Evolutionary conservation across 2,888 invertebrate species (phyloP).

Genomic region (Drosophila yooni): DNA sequence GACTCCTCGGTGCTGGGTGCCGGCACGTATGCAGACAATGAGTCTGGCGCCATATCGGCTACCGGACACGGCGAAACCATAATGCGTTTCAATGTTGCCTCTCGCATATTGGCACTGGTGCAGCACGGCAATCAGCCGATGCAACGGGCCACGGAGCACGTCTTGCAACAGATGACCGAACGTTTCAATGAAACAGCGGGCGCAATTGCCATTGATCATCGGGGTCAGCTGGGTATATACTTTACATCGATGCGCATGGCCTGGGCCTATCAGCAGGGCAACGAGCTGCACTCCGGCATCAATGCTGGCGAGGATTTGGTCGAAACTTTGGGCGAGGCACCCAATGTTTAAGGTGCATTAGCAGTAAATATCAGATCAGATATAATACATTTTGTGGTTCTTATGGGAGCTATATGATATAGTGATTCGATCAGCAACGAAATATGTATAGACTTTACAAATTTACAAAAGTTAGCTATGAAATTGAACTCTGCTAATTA

Average conservation of each 20-base stretch:
- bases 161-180: constrained; percentile 89
- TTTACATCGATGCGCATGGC: constrained; percentile 90
- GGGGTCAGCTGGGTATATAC: constrained; percentile 88
- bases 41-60: constrained; percentile 90
- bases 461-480: too few relatives aligned
- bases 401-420: neutral
- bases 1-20: constrained; percentile 90
- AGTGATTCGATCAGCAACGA: too few relatives aligned
- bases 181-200: constrained; percentile 90
- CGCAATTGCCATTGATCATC: constrained; percentile 89
- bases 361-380: neutral
- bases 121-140: constrained; percentile 86
- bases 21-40: constrained; percentile 91
- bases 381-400: neutral
- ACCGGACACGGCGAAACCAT: constrained; percentile 94
- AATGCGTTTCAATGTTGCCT: constrained; percentile 90
- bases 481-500: neutral
- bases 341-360: neutral
- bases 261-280: constrained; percentile 88
- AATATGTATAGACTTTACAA: too few relatives aligned
- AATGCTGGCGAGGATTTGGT: constrained; percentile 85
- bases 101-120: constrained; percentile 89
- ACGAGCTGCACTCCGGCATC: constrained; percentile 87
- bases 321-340: constrained; percentile 32
- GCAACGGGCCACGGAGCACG: constrained; percentile 87